Evolutionary conservation across 1,140 invertebrate species (phyloP).

Genomic region (Cyclina sinensis): DNA sequence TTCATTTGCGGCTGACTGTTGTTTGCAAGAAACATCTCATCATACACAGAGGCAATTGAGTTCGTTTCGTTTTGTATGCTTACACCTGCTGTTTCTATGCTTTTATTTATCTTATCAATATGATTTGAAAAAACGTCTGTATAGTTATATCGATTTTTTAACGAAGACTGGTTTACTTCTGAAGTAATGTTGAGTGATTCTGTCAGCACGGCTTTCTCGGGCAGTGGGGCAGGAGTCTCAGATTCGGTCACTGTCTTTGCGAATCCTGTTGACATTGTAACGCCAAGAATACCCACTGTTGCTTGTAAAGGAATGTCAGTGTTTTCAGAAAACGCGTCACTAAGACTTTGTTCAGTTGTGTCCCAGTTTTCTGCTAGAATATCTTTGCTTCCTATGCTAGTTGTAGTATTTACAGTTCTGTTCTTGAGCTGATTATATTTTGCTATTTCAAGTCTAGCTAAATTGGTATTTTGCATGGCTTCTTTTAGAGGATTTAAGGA

Average conservation of each 20-base stretch:
- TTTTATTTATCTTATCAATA: no score
- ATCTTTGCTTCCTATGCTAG: no score
- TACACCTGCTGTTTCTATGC: no score
- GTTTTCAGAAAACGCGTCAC: neutral
- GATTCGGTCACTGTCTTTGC: constrained; percentile 8
- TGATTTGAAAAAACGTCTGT: neutral
- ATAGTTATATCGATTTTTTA: neutral
- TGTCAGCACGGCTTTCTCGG: neutral
- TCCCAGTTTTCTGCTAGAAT: neutral
- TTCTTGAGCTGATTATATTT: no score
- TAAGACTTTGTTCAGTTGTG: neutral
- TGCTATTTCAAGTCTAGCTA: no score
- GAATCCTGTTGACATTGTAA: neutral
- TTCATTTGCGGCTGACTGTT: no score
- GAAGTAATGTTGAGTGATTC: neutral
- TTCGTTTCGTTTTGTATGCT: no score
- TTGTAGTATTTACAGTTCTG: no score
- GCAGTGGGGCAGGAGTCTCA: neutral
- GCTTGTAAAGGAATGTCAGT: neutral
- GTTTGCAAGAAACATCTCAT: no score
- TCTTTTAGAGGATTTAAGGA: no score
- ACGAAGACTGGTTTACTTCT: neutral
- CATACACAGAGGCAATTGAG: no score
- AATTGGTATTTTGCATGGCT: no score
- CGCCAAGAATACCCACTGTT: neutral